Evolutionary conservation across 2,888 invertebrate species (phyloP), one percentile per base, ranked within the genome.

Genomic region (Meandrusa payeni): DNA sequence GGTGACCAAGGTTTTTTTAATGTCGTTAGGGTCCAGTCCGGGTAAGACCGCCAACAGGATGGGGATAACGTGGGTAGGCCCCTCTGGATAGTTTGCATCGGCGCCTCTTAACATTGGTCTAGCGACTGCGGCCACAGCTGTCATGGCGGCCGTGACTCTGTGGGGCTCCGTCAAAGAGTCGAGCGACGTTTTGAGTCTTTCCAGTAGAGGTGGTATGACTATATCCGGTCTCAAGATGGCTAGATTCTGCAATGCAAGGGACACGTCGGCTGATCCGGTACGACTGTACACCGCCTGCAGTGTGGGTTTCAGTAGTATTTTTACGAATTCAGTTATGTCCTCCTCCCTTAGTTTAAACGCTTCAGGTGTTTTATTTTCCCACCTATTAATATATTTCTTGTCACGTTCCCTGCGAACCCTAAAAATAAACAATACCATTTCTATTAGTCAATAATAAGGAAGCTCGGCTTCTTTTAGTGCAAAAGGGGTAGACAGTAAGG

Each of bases 141-240:
- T 89, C 89, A 95, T 90, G 0, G 93, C 90, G 1, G 93, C 92
- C 0, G 93, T 93, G 6, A 93, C 88, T 71, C 93, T 93, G 68
- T 97, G 96, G 0, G 97, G 97, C 72, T 98, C 97, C 0, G 95
- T 96, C 20, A 97, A 74, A 1, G 95, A 95, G 59, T 95, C 95
- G 65, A 97, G 79, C 0, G 95, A 93, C 1, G 92, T 90, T 67
- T 93, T 94, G 42, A 97, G 88, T 72, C 92, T 92, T 49, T 97
- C 96, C 41, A 98, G 70, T 6, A 97, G 88, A 29, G 93, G 92
- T 0, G 97, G 97, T 33, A 97, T 91, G 1, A 97, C 93, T 10
- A 95, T 76, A 47, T 94, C 93, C 0, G 97, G 97, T 46, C 96
- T 85, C 37, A 97, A 75, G 1, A 91, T 91, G 0, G 96, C 93